Base-by-base conservation (phyloP, 2,888 invertebrate genomes). In the Nowickia ferox region DNA sequence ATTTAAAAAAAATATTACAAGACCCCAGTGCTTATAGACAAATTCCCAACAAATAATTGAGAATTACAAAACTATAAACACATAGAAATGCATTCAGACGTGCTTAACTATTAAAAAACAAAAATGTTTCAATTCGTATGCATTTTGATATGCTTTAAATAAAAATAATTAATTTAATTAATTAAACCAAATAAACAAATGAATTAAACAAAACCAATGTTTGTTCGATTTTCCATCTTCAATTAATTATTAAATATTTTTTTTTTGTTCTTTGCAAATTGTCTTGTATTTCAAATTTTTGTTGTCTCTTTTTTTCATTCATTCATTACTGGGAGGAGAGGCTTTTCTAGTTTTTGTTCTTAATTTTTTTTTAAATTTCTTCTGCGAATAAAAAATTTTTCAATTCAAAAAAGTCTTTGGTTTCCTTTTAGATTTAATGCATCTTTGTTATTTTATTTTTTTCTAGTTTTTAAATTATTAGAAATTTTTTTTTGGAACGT, bases 311-410 rank as follows among this genome's bases (percentile, higher is more conserved):
- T 80, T n/a, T 68, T 77, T 30, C 69, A 77, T 78, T 82, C 78
- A 79, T 84, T 75, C 72, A 84, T 63, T 65, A 19, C 13, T 66
- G 11, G 55, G 22, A 30, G 30, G 30, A 30, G 30, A 22, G 48
- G 57, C 48, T n/a, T 66, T 63, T 68, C 51, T 38, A 61, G 46
- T 87, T 87, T 88, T 86, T 81, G 86, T 87, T 10, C n/a, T 61
- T 61, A 3, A 42, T n/a, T 30, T 17, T 46, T n/a, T 30, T 46
- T 72, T 72, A 22, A 3, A 8, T 71, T 71, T 42, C 40, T 22
- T 30, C 17, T 57, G 22, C 19, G 9, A 40, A 9, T 19, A 48
- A 61, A 68, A 77, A 59, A 0, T 11, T 10, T 19, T 79, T 51
- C 19, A 22, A 22, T 48, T 30, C 40, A 42, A 59, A 77, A 59